Evolutionary conservation across 2,113 vertebrate genomes (phyloP).

Genomic region (Nycticryphes semicollaris): DNA sequence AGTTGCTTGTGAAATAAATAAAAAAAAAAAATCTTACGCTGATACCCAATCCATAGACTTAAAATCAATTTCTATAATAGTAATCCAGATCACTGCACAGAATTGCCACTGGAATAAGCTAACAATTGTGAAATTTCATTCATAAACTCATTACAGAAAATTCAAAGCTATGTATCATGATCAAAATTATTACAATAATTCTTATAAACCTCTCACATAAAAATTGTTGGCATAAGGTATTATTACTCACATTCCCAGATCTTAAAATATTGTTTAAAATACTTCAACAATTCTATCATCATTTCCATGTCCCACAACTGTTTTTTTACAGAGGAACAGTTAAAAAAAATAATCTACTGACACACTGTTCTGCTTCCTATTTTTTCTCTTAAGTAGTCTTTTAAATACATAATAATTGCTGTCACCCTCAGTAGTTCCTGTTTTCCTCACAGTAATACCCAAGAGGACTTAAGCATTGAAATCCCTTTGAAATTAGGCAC

Average conservation of each 20-base stretch:
- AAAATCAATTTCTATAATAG: neutral
- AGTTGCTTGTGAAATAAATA: neutral
- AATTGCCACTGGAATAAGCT: neutral
- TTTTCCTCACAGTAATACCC: constrained; percentile 36
- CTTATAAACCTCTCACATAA: neutral
- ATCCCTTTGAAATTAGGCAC: constrained; percentile 23
- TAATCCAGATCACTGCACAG: neutral
- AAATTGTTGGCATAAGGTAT: neutral
- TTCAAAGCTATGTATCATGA: neutral
- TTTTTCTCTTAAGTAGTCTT: constrained; percentile 6
- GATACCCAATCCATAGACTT: neutral
- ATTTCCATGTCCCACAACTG: neutral
- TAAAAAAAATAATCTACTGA: neutral
- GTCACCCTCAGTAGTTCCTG: constrained; percentile 2
- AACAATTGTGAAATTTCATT: neutral
- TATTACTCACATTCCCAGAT: neutral
- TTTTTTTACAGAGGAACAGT: neutral
- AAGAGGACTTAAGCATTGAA: constrained; percentile 20
- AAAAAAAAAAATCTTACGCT: neutral
- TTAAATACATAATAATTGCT: constrained; percentile 33
- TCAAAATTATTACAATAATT: neutral
- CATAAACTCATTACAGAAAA: neutral
- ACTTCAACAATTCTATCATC: neutral
- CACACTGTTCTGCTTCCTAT: neutral
- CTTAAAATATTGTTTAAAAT: neutral